Percentiles rank a stretch among this genome's conserved stretches.
These are phyloP conservation scores for Drosophila testacea DNA, from an alignment of 2,888 invertebrate genomes.

Conservation along the genomic window DNA sequence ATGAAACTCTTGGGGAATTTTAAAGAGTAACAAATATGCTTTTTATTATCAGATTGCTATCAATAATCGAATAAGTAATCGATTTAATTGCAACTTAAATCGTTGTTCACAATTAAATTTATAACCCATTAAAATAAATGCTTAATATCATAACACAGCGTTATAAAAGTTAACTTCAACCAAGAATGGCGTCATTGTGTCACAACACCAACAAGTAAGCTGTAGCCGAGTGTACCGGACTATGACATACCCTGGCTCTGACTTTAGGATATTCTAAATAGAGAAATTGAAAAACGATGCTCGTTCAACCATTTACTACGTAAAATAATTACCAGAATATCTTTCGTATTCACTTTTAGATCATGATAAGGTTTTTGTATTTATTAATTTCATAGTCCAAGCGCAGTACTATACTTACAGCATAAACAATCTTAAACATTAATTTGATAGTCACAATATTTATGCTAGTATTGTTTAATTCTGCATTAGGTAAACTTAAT, in stretches of 20 bases:
- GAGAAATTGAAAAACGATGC: no score
- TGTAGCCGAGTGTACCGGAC: neutral
- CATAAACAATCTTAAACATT: no score
- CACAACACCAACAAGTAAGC: conserved; percentile 1
- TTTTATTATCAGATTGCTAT: neutral
- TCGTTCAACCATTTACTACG: no score
- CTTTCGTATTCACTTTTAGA: neutral
- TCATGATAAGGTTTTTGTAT: no score
- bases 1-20: neutral
- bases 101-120: neutral
- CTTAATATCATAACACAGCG: conserved; percentile 5
- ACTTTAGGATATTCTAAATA: neutral
- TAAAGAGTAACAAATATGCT: neutral
- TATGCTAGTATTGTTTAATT: neutral
- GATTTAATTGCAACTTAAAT: neutral
- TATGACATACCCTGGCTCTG: neutral
- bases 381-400: no score
- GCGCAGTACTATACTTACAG: no score
- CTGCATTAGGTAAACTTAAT: no score
- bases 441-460: neutral
- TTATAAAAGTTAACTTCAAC: conserved; percentile 1
- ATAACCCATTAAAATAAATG: conserved; percentile 17
- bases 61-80: conserved; percentile 18
- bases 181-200: conserved; percentile 9
- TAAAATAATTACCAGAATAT: neutral